Conservation (phyloP, 2,113 vertebrate species). For the Hypomesus transpacificus region DNA sequence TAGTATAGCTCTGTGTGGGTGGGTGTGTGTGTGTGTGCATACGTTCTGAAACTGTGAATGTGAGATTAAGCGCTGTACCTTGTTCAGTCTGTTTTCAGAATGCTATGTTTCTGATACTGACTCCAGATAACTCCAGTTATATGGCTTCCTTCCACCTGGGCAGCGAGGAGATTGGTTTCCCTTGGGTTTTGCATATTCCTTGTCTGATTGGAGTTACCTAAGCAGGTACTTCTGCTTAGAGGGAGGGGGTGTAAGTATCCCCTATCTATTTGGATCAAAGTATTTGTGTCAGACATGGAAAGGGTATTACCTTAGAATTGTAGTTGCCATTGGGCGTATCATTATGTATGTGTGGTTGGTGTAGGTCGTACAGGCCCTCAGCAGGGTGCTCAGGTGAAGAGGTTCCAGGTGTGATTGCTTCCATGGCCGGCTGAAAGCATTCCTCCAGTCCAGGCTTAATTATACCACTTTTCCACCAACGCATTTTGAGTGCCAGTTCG, state of each 20-base stretch:
- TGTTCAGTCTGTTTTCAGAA: background rate
- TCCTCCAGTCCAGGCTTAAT: constrained; percentile 12
- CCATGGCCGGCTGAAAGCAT: constrained; percentile 14
- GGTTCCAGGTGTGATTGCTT: constrained; percentile 4
- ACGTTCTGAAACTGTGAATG: no score
- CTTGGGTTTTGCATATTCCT: background rate
- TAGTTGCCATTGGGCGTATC: background rate
- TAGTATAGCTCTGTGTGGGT: constrained; percentile 25
- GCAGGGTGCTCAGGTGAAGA: background rate
- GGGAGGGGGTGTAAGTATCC: background rate
- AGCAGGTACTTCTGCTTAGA: background rate
- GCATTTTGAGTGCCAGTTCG: no score
- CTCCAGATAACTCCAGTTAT: background rate
- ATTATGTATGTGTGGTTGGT: background rate
- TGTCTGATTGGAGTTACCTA: background rate
- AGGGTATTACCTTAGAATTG: background rate
- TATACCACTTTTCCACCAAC: no score
- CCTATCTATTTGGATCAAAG: no score
- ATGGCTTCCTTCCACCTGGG: background rate
- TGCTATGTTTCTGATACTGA: background rate
- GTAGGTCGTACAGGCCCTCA: background rate
- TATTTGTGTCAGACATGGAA: constrained; percentile 10
- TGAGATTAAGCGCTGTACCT: background rate
- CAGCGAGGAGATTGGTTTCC: no score
- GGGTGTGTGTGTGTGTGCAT: constrained; percentile 24